Conservation (phyloP, 2,113 vertebrate species). For the Scatophagus argus region DNA sequence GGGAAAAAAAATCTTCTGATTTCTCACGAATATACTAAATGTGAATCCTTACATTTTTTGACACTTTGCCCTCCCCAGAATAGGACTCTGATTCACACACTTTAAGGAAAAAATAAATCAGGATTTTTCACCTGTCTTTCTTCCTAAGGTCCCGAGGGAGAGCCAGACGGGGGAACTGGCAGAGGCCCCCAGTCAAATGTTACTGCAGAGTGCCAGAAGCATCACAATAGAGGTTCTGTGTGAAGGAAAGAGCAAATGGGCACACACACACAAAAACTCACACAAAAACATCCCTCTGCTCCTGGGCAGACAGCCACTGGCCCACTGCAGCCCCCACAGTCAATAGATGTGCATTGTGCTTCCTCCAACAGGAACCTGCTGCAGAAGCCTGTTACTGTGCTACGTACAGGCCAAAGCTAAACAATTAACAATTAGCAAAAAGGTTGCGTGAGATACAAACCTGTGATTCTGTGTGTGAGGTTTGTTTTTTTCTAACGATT, state of each 20-base stretch:
- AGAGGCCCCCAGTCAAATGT: constrained; percentile 61
- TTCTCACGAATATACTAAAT: neutral
- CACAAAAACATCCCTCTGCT: constrained; percentile 57
- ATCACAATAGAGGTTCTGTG: constrained; percentile 75
- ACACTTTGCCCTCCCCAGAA: constrained; percentile 29
- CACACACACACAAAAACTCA: constrained; percentile 40
- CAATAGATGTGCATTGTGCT: constrained; percentile 66
- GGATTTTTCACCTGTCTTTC: constrained; percentile 62
- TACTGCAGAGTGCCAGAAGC: constrained; percentile 59
- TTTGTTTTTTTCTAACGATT: neutral
- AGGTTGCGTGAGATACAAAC: neutral
- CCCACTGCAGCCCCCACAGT: constrained; percentile 57
- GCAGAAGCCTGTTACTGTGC: constrained; percentile 65
- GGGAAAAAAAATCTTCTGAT: neutral
- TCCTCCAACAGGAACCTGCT: constrained; percentile 65
- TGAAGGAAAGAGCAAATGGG: constrained; percentile 59
- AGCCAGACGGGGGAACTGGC: constrained; percentile 55
- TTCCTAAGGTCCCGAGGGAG: constrained; percentile 34
- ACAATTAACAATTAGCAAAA: constrained; percentile 1
- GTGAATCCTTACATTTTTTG: constrained; percentile 10
- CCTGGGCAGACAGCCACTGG: constrained; percentile 68
- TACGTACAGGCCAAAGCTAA: constrained; percentile 20
- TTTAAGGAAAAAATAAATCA: constrained; percentile 19
- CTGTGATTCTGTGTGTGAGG: neutral
- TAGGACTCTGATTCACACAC: neutral